Evolutionary conservation across 2,113 vertebrate genomes (phyloP).

Genomic region (Nicator chloris): DNA sequence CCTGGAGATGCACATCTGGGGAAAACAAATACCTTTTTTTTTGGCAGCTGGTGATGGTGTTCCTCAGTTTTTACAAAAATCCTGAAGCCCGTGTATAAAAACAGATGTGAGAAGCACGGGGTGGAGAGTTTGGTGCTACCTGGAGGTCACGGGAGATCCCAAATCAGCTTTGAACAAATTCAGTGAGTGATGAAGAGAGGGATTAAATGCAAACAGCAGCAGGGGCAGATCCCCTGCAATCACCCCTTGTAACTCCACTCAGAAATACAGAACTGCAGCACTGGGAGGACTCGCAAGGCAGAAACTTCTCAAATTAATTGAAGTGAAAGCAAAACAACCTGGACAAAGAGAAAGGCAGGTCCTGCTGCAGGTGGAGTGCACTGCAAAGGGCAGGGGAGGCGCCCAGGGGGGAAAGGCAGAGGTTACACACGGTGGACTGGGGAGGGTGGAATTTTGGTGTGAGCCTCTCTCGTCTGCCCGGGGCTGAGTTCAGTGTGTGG

Average conservation of each 20-base stretch:
- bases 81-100: neutral
- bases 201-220: neutral
- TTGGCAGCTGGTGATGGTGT: neutral
- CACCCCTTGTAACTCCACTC: neutral
- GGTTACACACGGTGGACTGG: slow-evolving; percentile 27
- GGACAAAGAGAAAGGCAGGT: neutral
- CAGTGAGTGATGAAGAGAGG: neutral
- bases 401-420: neutral
- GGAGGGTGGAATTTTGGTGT: neutral
- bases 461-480: neutral
- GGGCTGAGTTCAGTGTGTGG: neutral
- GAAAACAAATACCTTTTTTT: neutral
- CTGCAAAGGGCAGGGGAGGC: neutral
- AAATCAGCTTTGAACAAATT: neutral
- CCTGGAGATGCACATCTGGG: neutral
- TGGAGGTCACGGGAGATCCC: neutral
- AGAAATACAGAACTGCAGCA: neutral
- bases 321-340: neutral
- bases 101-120: neutral
- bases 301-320: neutral
- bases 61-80: neutral
- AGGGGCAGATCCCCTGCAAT: neutral
- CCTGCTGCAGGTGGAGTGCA: neutral
- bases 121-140: neutral
- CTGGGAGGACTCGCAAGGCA: neutral